Evolutionary conservation across 2,113 vertebrate genomes (phyloP), one percentile per base, ranked within the genome.

Genomic region (Paracanthobrama guichenoti): DNA sequence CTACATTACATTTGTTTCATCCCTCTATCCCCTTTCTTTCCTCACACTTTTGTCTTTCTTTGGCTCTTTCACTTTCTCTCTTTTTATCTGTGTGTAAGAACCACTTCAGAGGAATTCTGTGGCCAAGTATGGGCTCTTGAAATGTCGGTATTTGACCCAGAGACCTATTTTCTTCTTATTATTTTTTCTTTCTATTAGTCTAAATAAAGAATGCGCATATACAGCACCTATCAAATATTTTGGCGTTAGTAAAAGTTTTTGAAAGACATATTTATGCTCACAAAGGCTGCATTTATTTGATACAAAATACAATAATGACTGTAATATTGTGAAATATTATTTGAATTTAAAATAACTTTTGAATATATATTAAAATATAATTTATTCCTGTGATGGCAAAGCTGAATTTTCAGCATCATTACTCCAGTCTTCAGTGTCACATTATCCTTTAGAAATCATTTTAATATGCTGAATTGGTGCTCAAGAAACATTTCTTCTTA

Each of bases 1-100:
- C 90, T 91, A 93, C 88, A 90, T 89, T 93, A 94, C 93, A 92
- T 94, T 80, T 87, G 50, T 82, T 83, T 46, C 35, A 82, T 88
- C 83, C 81, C 64, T 90, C 85, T 85, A 28, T 85, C 78, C 48
- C 66, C 42, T 82, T 60, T 79, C 57, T 87, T 73, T 76, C 18
- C 48, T 50, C 69, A 39, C 26, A 31, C 57, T 71, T 83, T 53
- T 71, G 48, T 83, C 53, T 79, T 42, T 85, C 77, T 87, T 67
- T 88, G 24, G 62, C 50, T 80, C 31, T 67, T 66, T 83, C 44
- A 22, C 18, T 69, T 67, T 55, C 67, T 83, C 60, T 85, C 75
- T 89, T 86, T 89, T 89, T 85, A 81, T 83, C 75, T 88, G 66
- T 91, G 84, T 74, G 80, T 89, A 81, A 88, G 85, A 91, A 88